phyloP scores from a whole-genome alignment of 2,113 vertebrate species.

The Pelecanoides urinatrix region DNA sequence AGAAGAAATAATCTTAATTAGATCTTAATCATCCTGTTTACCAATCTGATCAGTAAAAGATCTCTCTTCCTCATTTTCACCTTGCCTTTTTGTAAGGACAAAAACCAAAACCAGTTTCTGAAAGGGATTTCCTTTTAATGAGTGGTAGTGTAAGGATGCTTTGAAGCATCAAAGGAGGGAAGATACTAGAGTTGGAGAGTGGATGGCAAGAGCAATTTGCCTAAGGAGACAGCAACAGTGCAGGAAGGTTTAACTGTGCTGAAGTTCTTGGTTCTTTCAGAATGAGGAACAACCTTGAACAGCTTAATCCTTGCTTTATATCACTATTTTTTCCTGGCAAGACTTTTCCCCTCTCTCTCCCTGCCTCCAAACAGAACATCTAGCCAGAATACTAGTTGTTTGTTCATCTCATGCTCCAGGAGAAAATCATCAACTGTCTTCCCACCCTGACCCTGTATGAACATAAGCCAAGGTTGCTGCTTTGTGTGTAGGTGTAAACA shows the following conservation, averaged over 20 bases:
- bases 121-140: background rate
- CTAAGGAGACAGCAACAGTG: background rate
- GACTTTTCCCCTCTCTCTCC: background rate
- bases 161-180: background rate
- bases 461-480: background rate
- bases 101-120: background rate
- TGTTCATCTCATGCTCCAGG: background rate
- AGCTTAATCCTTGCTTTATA: background rate
- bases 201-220: background rate
- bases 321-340: background rate
- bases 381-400: background rate
- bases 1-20: background rate
- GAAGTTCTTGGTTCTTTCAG: background rate
- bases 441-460: background rate
- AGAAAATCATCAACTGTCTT: background rate
- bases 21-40: background rate
- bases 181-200: background rate
- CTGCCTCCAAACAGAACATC: background rate
- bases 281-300: background rate
- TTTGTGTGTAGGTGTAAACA: constrained; percentile 21
- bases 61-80: background rate
- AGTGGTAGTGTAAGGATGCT: background rate
- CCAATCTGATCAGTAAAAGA: background rate
- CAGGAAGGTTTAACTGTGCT: background rate
- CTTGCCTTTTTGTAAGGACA: background rate